phyloP scores from a whole-genome alignment of 2,888 invertebrate species.

The Spisula subtruncata region DNA sequence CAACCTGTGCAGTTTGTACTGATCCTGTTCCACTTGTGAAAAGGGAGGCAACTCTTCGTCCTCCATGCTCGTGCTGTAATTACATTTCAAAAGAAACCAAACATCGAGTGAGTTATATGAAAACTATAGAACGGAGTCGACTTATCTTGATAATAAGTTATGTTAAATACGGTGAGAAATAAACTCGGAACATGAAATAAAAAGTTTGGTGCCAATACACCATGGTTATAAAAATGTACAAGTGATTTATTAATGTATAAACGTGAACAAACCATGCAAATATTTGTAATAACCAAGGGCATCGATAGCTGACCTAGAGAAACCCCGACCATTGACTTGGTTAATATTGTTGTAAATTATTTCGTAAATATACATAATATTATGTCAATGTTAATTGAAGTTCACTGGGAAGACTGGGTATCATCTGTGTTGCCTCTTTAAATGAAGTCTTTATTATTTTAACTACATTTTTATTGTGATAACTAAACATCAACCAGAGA shows the following conservation, averaged over 20 bases:
- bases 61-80: slow-evolving; percentile 86
- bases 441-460: too few relatives aligned
- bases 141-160: neutral
- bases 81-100: slow-evolving; percentile 68
- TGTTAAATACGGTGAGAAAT: neutral
- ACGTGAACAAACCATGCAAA: slow-evolving; percentile 12
- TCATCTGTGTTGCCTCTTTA: too few relatives aligned
- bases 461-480: too few relatives aligned
- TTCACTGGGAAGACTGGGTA: too few relatives aligned
- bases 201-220: neutral
- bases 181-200: slow-evolving; percentile 10
- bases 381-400: too few relatives aligned
- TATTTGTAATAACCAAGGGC: neutral
- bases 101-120: slow-evolving; percentile 38
- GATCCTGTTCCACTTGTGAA: slow-evolving; percentile 88
- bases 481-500: too few relatives aligned
- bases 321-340: too few relatives aligned
- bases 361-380: too few relatives aligned
- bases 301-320: too few relatives aligned
- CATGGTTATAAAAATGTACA: slow-evolving; percentile 12
- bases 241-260: slow-evolving; percentile 4
- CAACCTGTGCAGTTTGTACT: slow-evolving; percentile 83
- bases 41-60: slow-evolving; percentile 90
- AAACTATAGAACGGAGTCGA: slow-evolving; percentile 12
- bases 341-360: too few relatives aligned